Conservation (phyloP, 1,140 invertebrate genomes). For the Cydia fagiglandana region DNA sequence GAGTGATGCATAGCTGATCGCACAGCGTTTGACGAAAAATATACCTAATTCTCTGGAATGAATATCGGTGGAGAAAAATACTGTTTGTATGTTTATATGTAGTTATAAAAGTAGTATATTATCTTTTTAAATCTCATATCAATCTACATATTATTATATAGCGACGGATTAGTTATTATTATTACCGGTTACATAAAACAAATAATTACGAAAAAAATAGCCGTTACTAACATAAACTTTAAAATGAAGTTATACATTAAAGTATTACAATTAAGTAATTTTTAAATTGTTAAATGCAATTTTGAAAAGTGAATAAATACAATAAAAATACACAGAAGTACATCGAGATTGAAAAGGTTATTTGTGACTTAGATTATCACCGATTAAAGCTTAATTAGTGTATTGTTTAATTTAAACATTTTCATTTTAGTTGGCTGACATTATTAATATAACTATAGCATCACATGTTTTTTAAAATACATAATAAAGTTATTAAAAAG, state of each 20-base stretch:
- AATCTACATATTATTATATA: not conserved
- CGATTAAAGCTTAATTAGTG: slow-evolving; percentile 24
- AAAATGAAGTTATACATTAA: not conserved
- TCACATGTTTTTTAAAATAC: not conserved
- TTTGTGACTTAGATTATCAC: slow-evolving; percentile 31
- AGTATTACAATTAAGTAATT: not conserved
- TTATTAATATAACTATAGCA: not conserved
- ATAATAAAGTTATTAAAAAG: not conserved
- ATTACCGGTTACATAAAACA: not conserved
- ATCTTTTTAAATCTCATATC: slow-evolving; percentile 1
- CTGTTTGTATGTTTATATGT: slow-evolving; percentile 37
- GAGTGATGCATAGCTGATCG: slow-evolving; percentile 49
- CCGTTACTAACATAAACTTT: not conserved
- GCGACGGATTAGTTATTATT: not conserved
- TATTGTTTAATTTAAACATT: slow-evolving; percentile 9
- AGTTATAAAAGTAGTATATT: slow-evolving; percentile 10
- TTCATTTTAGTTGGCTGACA: not conserved
- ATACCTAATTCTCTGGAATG: slow-evolving; percentile 57
- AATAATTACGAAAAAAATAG: not conserved
- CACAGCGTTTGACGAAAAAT: slow-evolving; percentile 53
- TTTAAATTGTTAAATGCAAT: not conserved
- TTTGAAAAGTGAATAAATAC: slow-evolving; percentile 11
- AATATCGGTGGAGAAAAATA: slow-evolving; percentile 70
- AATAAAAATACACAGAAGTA: slow-evolving; percentile 16
- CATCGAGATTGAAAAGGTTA: slow-evolving; percentile 20